These are phyloP conservation scores for Ips typographus DNA, from an alignment of 1,140 invertebrate genomes.

Conservation along the genomic window DNA sequence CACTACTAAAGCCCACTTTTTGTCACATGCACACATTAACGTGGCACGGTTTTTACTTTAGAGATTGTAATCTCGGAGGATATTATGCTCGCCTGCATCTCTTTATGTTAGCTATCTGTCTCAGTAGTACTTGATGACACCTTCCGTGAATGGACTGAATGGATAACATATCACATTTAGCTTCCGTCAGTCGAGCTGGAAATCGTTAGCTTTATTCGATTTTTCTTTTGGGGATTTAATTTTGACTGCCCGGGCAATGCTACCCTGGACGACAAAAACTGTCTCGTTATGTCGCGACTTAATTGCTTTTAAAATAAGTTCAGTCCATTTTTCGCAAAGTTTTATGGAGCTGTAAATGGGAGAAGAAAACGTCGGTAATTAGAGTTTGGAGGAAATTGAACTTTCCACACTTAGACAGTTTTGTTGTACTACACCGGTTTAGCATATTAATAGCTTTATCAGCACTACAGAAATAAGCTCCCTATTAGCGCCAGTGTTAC, in stretches of 20 bases:
- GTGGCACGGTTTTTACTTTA: conserved; percentile 38
- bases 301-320: conserved; percentile 3
- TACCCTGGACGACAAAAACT: background rate
- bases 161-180: conserved; percentile 38
- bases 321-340: conserved; percentile 1
- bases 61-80: conserved; percentile 38
- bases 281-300: background rate
- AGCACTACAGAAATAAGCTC: no score
- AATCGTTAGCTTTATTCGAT: conserved; percentile 12
- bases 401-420: background rate
- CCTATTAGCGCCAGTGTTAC: no score
- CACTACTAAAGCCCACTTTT: conserved; percentile 10
- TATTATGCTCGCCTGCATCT: conserved; percentile 40
- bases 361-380: background rate
- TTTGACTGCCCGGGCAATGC: background rate
- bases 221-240: conserved; percentile 8
- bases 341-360: background rate
- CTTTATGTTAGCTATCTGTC: conserved; percentile 40
- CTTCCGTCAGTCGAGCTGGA: conserved; percentile 24
- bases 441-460: no score
- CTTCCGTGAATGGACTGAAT: conserved; percentile 30
- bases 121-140: conserved; percentile 41
- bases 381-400: background rate
- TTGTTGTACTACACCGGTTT: no score
- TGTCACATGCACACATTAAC: conserved; percentile 25